phyloP scores from a whole-genome alignment of 2,888 invertebrate genomes.

The Epicampocera succincta region DNA sequence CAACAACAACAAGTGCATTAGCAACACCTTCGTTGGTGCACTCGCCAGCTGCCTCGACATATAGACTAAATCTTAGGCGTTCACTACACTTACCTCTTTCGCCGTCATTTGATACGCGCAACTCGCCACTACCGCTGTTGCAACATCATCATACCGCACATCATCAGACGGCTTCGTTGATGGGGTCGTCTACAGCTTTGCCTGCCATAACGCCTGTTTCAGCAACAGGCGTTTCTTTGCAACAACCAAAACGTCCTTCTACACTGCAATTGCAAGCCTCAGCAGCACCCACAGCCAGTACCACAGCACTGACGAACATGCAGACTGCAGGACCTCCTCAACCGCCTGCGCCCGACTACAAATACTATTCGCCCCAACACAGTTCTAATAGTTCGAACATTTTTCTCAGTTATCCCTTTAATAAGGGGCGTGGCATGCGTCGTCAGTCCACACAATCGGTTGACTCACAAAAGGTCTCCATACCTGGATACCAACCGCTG shows the following conservation, averaged over 20 bases:
- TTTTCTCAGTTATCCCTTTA: constrained; percentile 80
- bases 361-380: constrained; percentile 81
- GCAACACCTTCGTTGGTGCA: constrained; percentile 75
- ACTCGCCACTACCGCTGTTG: constrained; percentile 80
- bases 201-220: constrained; percentile 65
- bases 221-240: constrained; percentile 68
- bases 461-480: constrained; percentile 79
- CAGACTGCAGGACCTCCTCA: constrained; percentile 77
- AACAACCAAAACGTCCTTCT: constrained; percentile 76
- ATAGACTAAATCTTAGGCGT: constrained; percentile 79
- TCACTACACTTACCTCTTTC: constrained; percentile 81
- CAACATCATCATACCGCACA: constrained; percentile 76
- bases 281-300: constrained; percentile 73
- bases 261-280: constrained; percentile 76
- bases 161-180: constrained; percentile 69
- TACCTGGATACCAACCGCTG: constrained; percentile 79
- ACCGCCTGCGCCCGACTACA: constrained; percentile 81
- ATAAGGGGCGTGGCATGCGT: constrained; percentile 80
- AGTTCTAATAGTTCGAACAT: constrained; percentile 77
- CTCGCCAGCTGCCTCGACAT: constrained; percentile 77
- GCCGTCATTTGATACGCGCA: constrained; percentile 80
- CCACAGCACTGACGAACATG: constrained; percentile 77
- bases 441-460: constrained; percentile 81
- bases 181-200: constrained; percentile 63
- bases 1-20: constrained; percentile 75